Percentiles rank a stretch among this genome's conserved stretches.
phyloP scores from a whole-genome alignment of 2,113 vertebrate species.

The Nerophis ophidion region DNA sequence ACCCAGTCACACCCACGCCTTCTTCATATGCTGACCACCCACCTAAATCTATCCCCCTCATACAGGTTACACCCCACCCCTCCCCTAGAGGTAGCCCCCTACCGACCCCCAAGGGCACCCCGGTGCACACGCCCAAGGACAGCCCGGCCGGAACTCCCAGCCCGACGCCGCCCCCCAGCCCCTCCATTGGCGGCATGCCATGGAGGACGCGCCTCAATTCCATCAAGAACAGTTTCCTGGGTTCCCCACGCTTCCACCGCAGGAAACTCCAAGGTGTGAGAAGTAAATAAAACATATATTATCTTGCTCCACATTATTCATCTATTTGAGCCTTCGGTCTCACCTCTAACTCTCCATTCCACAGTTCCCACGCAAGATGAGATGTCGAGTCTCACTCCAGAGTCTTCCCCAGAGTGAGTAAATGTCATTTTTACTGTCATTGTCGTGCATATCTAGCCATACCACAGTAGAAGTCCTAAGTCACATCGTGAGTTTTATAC shows the following conservation, averaged over 20 bases:
- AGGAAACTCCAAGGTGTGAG: slow-evolving; percentile 93
- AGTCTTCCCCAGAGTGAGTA: slow-evolving; percentile 99
- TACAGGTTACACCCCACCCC: slow-evolving; percentile 99
- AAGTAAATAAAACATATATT: not conserved
- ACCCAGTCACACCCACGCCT: slow-evolving; percentile 58
- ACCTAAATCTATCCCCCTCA: slow-evolving; percentile 96
- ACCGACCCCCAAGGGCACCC: slow-evolving; percentile 98
- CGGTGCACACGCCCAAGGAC: slow-evolving; percentile 98
- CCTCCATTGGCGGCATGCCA: slow-evolving; percentile 95
- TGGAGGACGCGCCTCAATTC: slow-evolving; percentile 98
- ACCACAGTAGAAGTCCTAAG: not conserved
- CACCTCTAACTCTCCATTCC: slow-evolving; percentile 11
- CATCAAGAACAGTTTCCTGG: slow-evolving; percentile 98
- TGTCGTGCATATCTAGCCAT: slow-evolving; percentile 25
- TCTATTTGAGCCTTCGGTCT: slow-evolving; percentile 2
- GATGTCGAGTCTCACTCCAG: slow-evolving; percentile 98
- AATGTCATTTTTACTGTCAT: slow-evolving; percentile 14
- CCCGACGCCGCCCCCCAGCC: slow-evolving; percentile 95
- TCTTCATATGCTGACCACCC: slow-evolving; percentile 76
- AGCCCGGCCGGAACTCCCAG: slow-evolving; percentile 94
- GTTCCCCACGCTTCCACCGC: slow-evolving; percentile 97
- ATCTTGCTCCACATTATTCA: not conserved
- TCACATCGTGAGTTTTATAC: too few relatives aligned
- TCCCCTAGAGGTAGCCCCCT: slow-evolving; percentile 98
- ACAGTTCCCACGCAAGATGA: slow-evolving; percentile 97